Base-by-base conservation (phyloP, 2,797 vertebrate species). In the Trichosurus vulpecula region DNA sequence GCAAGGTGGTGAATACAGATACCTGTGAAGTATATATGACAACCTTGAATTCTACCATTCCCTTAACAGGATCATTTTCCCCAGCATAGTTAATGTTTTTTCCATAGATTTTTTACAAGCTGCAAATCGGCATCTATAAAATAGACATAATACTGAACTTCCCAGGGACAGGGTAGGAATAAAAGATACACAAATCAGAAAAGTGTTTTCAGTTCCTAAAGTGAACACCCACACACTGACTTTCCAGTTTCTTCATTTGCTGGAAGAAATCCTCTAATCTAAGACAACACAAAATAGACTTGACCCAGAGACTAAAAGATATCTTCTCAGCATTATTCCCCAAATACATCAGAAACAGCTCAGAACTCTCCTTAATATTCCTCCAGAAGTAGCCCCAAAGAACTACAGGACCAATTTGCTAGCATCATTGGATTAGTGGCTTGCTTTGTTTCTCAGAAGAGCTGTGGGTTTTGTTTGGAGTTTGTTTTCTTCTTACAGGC, bases 401-500 rank as follows among this genome's bases (percentile, higher is more conserved):
- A 52, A 5, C 22, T 52, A 66, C 25, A 92, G 96, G 35, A 91
- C 31, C 19, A 35, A 41, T 96, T 95, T 93, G 16, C 22, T 51
- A 41, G 5, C 2, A 54, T 1, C 53, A 1, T 41, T 51, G 47
- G 1, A 35, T 57, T 8, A 0, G 54, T 93, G 97, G 89, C 94
- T 92, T 55, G n/a, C 81, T 53, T 51, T 90, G 52, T 66, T n/a
- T 54, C 98, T 96, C 93, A 58, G 92, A 58, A 94, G 31, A n/a
- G 3, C 52, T 51, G 56, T 94, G 55, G 54, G 74, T 93, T 98
- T 97, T 52, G 2, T 94, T 94, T 61, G 47, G 47, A 0, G 92
- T 95, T 95, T 94, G 25, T 97, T 95, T 97, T 93, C 87, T 2
- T 87, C 53, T 55, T 56, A n/a, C 30, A 25, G 74, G 30, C 47